These are phyloP conservation scores for Centropus unirufus DNA, from an alignment of 2,113 vertebrate species.

Conservation along the genomic window DNA sequence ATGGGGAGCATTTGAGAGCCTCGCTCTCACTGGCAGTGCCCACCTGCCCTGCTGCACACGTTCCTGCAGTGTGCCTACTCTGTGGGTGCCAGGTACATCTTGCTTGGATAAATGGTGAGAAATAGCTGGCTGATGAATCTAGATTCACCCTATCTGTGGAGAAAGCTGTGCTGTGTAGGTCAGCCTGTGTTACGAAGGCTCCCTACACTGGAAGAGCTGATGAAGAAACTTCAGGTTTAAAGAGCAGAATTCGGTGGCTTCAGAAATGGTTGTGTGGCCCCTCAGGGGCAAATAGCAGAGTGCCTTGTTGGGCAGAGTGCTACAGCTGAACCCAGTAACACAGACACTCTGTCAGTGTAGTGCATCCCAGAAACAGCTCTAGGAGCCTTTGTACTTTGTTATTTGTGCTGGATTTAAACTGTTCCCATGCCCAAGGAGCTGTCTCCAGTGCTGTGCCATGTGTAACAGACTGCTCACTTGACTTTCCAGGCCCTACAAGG, in stretches of 20 bases:
- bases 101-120: background rate
- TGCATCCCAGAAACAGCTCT: background rate
- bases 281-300: background rate
- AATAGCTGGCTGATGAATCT: background rate
- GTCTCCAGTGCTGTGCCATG: background rate
- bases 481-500: background rate
- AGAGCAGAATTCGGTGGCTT: background rate
- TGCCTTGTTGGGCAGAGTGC: background rate
- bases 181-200: background rate
- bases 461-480: background rate
- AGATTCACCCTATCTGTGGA: background rate
- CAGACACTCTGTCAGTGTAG: background rate
- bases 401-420: background rate
- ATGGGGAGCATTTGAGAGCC: background rate
- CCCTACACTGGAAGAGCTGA: background rate
- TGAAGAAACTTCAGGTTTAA: background rate
- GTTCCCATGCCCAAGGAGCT: background rate
- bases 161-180: background rate
- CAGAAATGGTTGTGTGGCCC: background rate
- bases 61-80: background rate
- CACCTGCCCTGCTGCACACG: background rate
- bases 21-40: rapidly evolving
- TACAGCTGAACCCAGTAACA: background rate
- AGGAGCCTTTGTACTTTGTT: background rate
- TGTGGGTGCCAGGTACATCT: background rate